These are phyloP conservation scores for Nephrotoma appendiculata DNA, from an alignment of 2,888 invertebrate species.

Conservation along the genomic window DNA sequence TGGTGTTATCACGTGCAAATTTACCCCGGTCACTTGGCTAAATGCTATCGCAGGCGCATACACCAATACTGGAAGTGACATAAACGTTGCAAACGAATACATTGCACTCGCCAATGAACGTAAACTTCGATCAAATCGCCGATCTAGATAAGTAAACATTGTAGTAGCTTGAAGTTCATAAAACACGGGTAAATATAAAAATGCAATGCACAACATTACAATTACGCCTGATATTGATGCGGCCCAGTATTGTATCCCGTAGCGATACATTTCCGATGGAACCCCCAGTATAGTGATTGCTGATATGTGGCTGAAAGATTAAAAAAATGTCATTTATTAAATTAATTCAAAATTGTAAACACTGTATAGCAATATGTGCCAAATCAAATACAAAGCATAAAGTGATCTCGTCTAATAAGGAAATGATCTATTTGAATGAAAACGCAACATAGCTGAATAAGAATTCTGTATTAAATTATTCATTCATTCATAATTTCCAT, in stretches of 20 bases:
- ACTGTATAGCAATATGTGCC: neutral
- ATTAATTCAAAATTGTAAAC: neutral
- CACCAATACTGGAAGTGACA: conserved; percentile 48
- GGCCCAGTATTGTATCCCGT: neutral
- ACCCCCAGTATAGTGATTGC: neutral
- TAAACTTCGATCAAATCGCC: neutral
- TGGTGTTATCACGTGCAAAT: conserved; percentile 48
- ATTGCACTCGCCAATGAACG: conserved; percentile 23
- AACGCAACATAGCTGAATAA: neutral
- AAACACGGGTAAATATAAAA: neutral
- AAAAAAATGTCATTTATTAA: neutral
- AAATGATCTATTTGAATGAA: neutral
- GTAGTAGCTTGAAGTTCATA: neutral
- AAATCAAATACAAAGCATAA: neutral
- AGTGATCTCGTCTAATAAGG: neutral
- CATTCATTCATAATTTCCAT: neutral
- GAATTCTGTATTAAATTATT: neutral
- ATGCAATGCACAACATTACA: neutral
- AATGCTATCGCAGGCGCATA: conserved; percentile 57
- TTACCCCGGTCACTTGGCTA: conserved; percentile 52
- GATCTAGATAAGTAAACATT: conserved; percentile 1
- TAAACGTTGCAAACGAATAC: conserved; percentile 41
- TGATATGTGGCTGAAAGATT: neutral
- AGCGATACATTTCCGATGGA: neutral
- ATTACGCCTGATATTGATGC: neutral